Conservation (phyloP, 1,140 invertebrate species). For the Luehdorfia chinensis region DNA sequence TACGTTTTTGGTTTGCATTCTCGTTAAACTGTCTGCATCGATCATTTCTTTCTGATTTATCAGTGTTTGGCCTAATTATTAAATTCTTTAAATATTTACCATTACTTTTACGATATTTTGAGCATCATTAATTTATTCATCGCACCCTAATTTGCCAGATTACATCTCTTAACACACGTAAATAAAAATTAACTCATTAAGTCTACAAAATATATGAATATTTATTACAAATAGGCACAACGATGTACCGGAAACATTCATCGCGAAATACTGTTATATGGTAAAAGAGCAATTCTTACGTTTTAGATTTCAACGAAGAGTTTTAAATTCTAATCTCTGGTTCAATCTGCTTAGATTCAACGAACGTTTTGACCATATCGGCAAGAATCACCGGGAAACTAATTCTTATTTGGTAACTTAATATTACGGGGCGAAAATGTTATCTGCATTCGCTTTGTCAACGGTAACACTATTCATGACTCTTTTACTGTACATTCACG, state of each 20-base stretch:
- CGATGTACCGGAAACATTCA: conserved; percentile 65
- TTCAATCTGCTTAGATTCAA: conserved; percentile 53
- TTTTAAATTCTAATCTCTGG: conserved; percentile 70
- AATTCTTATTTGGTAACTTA: conserved; percentile 76
- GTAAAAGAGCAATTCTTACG: conserved; percentile 71
- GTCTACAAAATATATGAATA: conserved; percentile 67
- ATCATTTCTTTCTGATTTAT: conserved; percentile 31
- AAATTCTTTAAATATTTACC: conserved; percentile 47
- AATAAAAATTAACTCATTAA: conserved; percentile 72
- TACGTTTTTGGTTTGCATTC: conserved; percentile 72
- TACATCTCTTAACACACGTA: conserved; percentile 65
- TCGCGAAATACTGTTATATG: conserved; percentile 73
- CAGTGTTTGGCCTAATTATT: conserved; percentile 35
- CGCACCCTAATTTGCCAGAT: conserved; percentile 55
- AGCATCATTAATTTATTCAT: conserved; percentile 52
- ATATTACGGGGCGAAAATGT: conserved; percentile 72
- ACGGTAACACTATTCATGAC: conserved; percentile 69
- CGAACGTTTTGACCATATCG: conserved; percentile 46
- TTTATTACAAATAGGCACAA: conserved; percentile 67
- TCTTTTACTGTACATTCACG: conserved; percentile 56
- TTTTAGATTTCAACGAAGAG: conserved; percentile 68
- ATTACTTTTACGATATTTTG: conserved; percentile 58
- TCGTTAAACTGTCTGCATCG: conserved; percentile 35
- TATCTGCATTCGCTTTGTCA: conserved; percentile 61
- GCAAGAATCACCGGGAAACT: conserved; percentile 61